Evolutionary conservation across 2,797 vertebrate genomes (phyloP), one percentile per base, ranked within the genome.

Genomic region (Argyrosomus regius): DNA sequence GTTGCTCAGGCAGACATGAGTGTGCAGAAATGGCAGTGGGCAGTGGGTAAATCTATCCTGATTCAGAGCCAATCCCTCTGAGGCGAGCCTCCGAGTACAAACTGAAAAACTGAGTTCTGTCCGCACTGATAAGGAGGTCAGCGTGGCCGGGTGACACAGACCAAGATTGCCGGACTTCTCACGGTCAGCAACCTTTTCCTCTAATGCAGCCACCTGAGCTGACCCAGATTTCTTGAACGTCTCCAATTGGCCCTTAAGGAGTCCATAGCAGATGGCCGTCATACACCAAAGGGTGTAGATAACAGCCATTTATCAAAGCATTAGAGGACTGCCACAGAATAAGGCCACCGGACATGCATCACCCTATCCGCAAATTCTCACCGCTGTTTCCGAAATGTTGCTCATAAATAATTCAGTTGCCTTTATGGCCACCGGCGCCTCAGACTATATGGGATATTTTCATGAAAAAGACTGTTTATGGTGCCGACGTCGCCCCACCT

Each of bases 251-350:
- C 92, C 94, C 93, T 89, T 54, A 81, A 92, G 94, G 92, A 93
- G 88, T 82, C 83, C 61, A 57, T 63, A 90, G 91, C 94, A 95
- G 94, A 94, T 95, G 94, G 94, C 88, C 92, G 92, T 93, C 93
- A 93, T 92, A 93, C 92, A 92, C 93, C 93, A 88, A 92, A 89
- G 92, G 92, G 83, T 91, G 87, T 84, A 92, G 93, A 94, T 93
- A 93, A 93, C 91, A 89, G 92, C 92, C 94, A 94, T 95, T 94
- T 93, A 95, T 95, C 94, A 95, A 89, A 92, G 91, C 92, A 93
- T 94, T 93, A 93, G 92, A 90, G 88, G 79, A 66, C 82, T 84
- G 90, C 87, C 91, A 90, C 84, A 70, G 89, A 94, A 94, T 91
- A 92, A 92, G 94, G 93, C 93, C 93, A 94, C 78, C 54, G 91